Percentiles rank a stretch among this genome's conserved stretches.
These are phyloP conservation scores for Eueremaeus valkanovi DNA, from an alignment of 2,888 invertebrate genomes.

Conservation along the genomic window DNA sequence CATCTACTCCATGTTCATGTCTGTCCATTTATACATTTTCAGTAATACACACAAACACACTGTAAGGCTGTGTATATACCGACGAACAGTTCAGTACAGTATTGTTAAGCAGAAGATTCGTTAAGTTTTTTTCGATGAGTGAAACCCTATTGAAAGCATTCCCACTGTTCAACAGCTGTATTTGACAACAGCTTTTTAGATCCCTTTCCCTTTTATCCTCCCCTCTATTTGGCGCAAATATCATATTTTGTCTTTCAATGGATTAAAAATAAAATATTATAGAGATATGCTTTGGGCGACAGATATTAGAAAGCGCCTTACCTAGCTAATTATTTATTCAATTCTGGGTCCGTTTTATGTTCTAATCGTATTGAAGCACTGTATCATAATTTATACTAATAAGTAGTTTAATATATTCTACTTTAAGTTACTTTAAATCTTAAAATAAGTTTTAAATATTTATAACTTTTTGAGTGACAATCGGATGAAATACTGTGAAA, in stretches of 20 bases:
- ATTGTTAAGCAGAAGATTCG: constrained; percentile 10
- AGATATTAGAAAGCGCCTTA: too few relatives aligned
- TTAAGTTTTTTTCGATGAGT: constrained; percentile 9
- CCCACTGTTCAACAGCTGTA: constrained; percentile 32
- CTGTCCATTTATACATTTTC: constrained; percentile 27
- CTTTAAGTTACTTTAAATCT: too few relatives aligned
- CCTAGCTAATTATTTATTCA: too few relatives aligned
- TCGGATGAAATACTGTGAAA: too few relatives aligned
- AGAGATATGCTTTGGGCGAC: too few relatives aligned
- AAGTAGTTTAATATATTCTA: too few relatives aligned
- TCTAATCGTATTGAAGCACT: too few relatives aligned
- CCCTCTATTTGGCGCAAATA: neutral
- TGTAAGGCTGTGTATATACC: neutral
- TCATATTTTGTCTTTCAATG: neutral
- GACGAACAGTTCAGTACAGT: constrained; percentile 1
- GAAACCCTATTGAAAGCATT: constrained; percentile 14
- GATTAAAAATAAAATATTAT: too few relatives aligned
- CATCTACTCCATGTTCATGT: constrained; percentile 14
- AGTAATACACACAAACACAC: constrained; percentile 15
- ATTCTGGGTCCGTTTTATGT: too few relatives aligned
- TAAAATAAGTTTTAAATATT: too few relatives aligned
- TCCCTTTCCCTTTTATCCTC: neutral
- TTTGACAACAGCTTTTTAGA: constrained; percentile 25
- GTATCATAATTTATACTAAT: too few relatives aligned
- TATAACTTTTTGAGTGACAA: too few relatives aligned